Percentiles rank a stretch among this genome's conserved stretches.
phyloP scores from a whole-genome alignment of 2,113 vertebrate genomes.

The Microcebus griseorufus region DNA sequence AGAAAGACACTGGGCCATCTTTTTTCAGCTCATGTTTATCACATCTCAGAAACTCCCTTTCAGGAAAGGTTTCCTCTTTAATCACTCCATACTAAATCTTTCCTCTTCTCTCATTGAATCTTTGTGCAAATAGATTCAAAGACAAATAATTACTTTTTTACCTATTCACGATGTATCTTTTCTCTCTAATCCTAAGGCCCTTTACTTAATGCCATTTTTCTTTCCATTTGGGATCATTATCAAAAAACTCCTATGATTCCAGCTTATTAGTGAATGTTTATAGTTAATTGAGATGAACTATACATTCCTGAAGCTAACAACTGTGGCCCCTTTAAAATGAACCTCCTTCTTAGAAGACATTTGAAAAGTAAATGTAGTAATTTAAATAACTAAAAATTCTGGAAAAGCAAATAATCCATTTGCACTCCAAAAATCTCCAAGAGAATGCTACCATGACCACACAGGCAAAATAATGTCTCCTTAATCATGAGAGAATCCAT shows the following conservation, averaged over 20 bases:
- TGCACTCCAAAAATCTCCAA: neutral
- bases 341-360: neutral
- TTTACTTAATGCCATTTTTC: neutral
- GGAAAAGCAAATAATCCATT: slow-evolving; percentile 18
- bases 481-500: neutral
- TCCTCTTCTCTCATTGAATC: neutral
- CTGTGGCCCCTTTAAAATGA: neutral
- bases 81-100: neutral
- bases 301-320: neutral
- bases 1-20: neutral
- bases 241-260: neutral
- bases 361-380: neutral
- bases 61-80: neutral
- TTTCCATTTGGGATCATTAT: neutral
- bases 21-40: neutral
- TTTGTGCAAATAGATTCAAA: neutral
- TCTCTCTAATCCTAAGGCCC: neutral
- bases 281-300: neutral
- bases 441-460: neutral
- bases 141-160: neutral
- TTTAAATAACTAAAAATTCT: slow-evolving; percentile 29
- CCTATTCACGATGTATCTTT: neutral
- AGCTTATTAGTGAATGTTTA: neutral
- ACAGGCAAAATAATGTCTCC: neutral
- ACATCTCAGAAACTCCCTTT: neutral